Evolutionary conservation across 2,797 vertebrate genomes (phyloP).

Genomic region (Borostomias antarcticus): DNA sequence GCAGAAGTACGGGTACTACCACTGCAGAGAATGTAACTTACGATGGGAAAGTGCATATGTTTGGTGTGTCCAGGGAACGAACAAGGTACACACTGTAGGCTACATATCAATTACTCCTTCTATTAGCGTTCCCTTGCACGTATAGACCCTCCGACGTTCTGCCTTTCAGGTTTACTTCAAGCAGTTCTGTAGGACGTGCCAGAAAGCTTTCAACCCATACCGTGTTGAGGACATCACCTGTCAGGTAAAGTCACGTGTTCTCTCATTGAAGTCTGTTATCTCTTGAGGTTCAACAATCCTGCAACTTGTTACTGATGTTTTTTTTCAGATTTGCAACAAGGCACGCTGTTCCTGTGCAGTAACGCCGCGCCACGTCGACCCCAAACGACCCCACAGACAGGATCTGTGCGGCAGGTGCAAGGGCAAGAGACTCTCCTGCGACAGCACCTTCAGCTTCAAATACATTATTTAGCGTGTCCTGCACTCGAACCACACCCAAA

Average conservation of each 20-base stretch:
- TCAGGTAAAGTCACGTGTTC: constrained; percentile 82
- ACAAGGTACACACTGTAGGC: constrained; percentile 79
- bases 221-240: constrained; percentile 95
- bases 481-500: constrained; percentile 17
- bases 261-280: no score
- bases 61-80: constrained; percentile 97
- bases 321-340: constrained; percentile 87
- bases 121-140: no score
- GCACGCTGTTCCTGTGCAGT: constrained; percentile 87
- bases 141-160: not conserved
- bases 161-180: constrained; percentile 92
- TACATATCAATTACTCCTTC: not conserved
- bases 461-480: constrained; percentile 86
- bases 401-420: constrained; percentile 96
- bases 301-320: no score
- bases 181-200: constrained; percentile 94
- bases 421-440: constrained; percentile 94
- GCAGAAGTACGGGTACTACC: constrained; percentile 97
- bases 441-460: constrained; percentile 98
- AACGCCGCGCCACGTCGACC: constrained; percentile 92
- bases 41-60: constrained; percentile 98
- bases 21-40: constrained; percentile 94
- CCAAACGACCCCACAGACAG: constrained; percentile 94
- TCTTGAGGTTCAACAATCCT: no score
- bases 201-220: constrained; percentile 95